phyloP scores from a whole-genome alignment of 2,113 vertebrate species.

The Semnornis frantzii region DNA sequence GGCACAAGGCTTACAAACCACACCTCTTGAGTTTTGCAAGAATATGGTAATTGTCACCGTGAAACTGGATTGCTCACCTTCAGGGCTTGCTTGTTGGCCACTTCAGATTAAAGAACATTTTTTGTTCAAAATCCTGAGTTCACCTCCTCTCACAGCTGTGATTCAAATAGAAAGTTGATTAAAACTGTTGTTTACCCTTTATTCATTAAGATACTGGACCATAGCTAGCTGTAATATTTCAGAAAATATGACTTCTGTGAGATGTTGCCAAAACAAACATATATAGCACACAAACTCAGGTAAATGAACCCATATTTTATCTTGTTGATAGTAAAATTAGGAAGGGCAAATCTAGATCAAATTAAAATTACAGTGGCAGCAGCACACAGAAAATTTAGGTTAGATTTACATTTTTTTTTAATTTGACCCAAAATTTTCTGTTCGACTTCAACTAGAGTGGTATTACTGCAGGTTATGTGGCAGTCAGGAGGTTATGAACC shows the following conservation, averaged over 20 bases:
- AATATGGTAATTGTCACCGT: neutral
- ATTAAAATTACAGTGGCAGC: neutral
- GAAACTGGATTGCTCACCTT: neutral
- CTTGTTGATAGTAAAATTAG: neutral
- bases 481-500: neutral
- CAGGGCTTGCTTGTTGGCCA: neutral
- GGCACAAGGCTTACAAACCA: neutral
- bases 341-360: neutral
- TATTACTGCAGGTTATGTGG: neutral
- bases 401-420: neutral
- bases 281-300: neutral
- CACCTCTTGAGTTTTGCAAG: neutral
- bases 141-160: neutral
- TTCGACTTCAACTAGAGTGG: neutral
- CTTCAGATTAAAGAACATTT: neutral
- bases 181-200: neutral
- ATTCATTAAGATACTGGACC: neutral
- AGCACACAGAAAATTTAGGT: neutral
- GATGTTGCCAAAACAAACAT: neutral
- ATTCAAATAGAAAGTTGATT: neutral
- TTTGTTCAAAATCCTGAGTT: neutral
- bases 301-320: neutral
- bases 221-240: neutral
- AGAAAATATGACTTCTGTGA: neutral
- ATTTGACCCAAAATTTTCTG: neutral